Base-by-base conservation (phyloP, 2,113 vertebrate species). In the Parotia lawesii region DNA sequence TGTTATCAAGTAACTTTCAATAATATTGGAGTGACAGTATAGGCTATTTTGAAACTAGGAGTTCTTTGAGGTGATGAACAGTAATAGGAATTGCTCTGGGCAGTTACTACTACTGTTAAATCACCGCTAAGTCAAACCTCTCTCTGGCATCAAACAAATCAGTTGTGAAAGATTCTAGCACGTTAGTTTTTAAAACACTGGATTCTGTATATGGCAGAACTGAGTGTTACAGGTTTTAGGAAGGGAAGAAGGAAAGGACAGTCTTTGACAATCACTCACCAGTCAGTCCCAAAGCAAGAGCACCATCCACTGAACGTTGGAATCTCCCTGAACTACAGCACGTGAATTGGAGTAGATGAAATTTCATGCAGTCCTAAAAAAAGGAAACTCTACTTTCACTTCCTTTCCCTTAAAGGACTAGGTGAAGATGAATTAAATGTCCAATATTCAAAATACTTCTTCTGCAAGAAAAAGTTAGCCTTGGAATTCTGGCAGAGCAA, bases 221-320 rank as follows among this genome's bases (percentile, higher is more conserved):
- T 9, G 29, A 87, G 6, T 22, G 27, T 75, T 67, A 38, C 44
- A 64, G 27, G 11, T 51, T 75, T 79, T 53, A 78, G 57, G 24
- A 87, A 92, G 5, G 44, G 23, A 37, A 47, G 40, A 57, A 79
- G 10, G 17, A 40, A 69, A 85, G 62, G 40, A 50, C 15, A 71
- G 23, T 29, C 29, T 51, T 58, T 45, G 66, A 51, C 38, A 74
- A 47, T 24, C 58, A 67, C 33, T 37, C 47, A 48, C 10, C 45
- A 53, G 40, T 11, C 0, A 0, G 18, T 64, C n/a, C 22, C 44
- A 82, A 82, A 82, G 25, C 45, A 82, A 2, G 1, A 82, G n/a
- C 35, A 67, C 21, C 44, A 69, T 56, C 44, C 74, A 60, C 65
- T 38, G 35, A 75, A 27, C 61, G 23, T 0, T 31, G 40, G 35